Base-by-base conservation (phyloP, 2,797 vertebrate species). In the Acrossocheilus fasciatus region DNA sequence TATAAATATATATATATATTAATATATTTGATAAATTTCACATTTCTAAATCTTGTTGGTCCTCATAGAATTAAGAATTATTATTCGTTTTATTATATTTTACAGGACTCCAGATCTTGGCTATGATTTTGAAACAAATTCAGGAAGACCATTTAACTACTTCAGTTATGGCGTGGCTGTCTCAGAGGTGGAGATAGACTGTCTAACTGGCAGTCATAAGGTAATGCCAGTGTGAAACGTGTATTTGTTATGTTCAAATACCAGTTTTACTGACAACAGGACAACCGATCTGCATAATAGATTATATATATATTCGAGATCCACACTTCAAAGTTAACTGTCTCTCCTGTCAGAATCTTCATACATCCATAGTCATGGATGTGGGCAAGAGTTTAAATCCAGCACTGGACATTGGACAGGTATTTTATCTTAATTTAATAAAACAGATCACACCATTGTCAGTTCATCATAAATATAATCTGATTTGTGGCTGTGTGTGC, bases 321-420 rank as follows among this genome's bases (percentile, higher is more conserved):
- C 30, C 30, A 30, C 2, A 30, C 30, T 30, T 30, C 30, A 30
- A 30, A 30, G 30, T 30, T 1, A 30, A 30, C 30, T 30, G 30
- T 43, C 18, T 36, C 18, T 82, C 52, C 81, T 43, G 18, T 36
- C 82, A 99, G 98, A 99, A 98, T 87, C 90, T 99, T 84, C 96
- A 96, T 64, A 97, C 97, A 34, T 97, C 98, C 83, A 96, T 99
- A 1, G 97, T 99, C 84, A 99, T 99, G 98, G 98, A 99, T 74
- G 98, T 99, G 1, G 98, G 98, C 12, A 94, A 92, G 88, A 99
- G 98, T 86, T 94, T 99, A 87, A 99, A 99, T 90, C 98, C 98
- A 47, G 98, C 98, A 10, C 95, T 99, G 8, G 98, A 99, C 88
- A 97, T 99, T 59, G 98, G 98, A 80, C 98, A 99, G 96, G 98